These are phyloP conservation scores for Hippocampus comes DNA, from an alignment of 2,113 vertebrate genomes.

Conservation along the genomic window DNA sequence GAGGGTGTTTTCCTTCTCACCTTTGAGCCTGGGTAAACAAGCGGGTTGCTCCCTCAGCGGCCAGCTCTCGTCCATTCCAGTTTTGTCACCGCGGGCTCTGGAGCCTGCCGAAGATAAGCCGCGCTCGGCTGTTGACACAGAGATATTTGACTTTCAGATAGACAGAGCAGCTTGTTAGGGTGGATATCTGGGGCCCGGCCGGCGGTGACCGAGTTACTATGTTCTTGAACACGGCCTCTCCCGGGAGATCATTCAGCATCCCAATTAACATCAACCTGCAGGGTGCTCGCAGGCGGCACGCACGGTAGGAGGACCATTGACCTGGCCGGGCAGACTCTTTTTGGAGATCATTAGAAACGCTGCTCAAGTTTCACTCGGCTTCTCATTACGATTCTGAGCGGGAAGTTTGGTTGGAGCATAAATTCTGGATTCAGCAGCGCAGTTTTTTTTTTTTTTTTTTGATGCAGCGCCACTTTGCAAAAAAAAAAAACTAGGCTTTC, in stretches of 20 bases:
- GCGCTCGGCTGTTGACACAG: slow-evolving; percentile 27
- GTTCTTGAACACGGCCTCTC: slow-evolving; percentile 60
- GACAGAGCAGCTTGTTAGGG: slow-evolving; percentile 23
- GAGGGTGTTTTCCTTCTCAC: slow-evolving; percentile 49
- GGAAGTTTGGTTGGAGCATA: not conserved
- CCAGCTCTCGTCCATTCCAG: slow-evolving; percentile 15
- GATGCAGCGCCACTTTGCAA: not conserved
- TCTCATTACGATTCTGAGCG: slow-evolving; percentile 2
- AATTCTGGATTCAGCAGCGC: not conserved
- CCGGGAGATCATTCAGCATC: slow-evolving; percentile 74
- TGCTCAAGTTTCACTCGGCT: slow-evolving; percentile 9
- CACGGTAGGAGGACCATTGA: slow-evolving; percentile 67
- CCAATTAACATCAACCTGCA: slow-evolving; percentile 81
- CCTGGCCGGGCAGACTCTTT: slow-evolving; percentile 13
- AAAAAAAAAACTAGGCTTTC: not conserved
- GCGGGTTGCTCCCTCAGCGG: slow-evolving; percentile 33
- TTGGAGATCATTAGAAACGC: slow-evolving; percentile 31
- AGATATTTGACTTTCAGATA: slow-evolving; percentile 38
- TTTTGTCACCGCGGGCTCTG: slow-evolving; percentile 3
- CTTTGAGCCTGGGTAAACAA: slow-evolving; percentile 66
- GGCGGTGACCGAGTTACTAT: slow-evolving; percentile 41
- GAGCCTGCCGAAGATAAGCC: slow-evolving; percentile 16
- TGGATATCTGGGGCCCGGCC: slow-evolving; percentile 6
- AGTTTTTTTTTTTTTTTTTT: not conserved
- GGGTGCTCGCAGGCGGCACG: slow-evolving; percentile 64